Evolutionary conservation across 2,797 vertebrate genomes (phyloP).

Genomic region (Ibycter americanus): DNA sequence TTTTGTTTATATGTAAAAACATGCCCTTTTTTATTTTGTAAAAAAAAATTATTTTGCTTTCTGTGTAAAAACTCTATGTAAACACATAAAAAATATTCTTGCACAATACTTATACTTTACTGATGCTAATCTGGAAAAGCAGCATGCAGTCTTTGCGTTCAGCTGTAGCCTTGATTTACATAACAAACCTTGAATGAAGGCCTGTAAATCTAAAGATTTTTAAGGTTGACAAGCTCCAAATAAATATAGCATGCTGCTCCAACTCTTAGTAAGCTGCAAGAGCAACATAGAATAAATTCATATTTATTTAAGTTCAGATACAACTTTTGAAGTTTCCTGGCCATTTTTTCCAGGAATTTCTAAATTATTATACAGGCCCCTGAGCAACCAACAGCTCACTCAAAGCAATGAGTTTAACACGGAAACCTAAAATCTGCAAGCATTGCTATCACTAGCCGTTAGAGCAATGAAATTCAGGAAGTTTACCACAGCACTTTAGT

Average conservation of each 20-base stretch:
- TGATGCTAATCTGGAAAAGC: background rate
- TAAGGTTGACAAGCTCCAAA: background rate
- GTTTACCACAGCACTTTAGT: background rate
- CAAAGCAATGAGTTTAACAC: background rate
- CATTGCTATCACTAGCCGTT: background rate
- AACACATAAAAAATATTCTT: background rate
- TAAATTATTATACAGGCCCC: background rate
- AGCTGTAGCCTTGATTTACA: background rate
- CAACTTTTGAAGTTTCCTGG: background rate
- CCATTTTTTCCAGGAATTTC: background rate
- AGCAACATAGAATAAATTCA: background rate
- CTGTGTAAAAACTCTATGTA: fast-evolving
- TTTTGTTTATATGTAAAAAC: background rate
- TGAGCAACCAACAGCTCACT: background rate
- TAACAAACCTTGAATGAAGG: background rate
- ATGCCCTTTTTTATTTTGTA: background rate
- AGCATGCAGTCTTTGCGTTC: background rate
- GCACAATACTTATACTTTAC: background rate
- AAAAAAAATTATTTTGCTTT: background rate
- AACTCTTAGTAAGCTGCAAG: background rate
- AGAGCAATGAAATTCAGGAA: background rate
- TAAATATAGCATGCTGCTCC: background rate
- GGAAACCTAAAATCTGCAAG: background rate
- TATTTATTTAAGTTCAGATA: background rate
- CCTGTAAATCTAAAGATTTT: background rate